Evolutionary conservation across 1,140 invertebrate genomes (phyloP).

Genomic region (Bombus impatiens): DNA sequence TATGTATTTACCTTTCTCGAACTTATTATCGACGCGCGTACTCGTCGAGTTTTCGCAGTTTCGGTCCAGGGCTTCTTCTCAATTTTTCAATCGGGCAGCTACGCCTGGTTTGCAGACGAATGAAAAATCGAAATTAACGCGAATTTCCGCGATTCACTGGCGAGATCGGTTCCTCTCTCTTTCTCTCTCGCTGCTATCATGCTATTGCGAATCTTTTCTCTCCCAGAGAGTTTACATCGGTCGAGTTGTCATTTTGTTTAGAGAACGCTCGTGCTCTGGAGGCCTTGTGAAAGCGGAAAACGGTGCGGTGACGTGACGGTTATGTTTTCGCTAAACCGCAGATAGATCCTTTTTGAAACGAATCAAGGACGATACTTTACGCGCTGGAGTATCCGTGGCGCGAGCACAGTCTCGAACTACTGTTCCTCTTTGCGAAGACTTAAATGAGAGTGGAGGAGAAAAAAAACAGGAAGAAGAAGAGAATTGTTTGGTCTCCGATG

Average conservation of each 20-base stretch:
- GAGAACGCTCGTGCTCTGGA: not conserved
- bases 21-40: conserved; percentile 18
- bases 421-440: not conserved
- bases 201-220: too few relatives aligned
- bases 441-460: not conserved
- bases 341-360: not conserved
- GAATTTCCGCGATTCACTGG: too few relatives aligned
- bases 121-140: too few relatives aligned
- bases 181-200: too few relatives aligned
- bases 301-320: not conserved
- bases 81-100: not conserved
- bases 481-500: not conserved
- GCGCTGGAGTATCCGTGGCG: not conserved
- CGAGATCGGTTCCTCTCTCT: too few relatives aligned
- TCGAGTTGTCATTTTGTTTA: conserved; percentile 12
- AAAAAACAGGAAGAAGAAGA: too few relatives aligned
- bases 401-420: not conserved
- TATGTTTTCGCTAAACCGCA: too few relatives aligned
- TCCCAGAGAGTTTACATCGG: not conserved
- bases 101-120: too few relatives aligned
- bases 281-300: not conserved
- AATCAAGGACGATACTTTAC: conserved; percentile 10
- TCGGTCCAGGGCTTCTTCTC: not conserved
- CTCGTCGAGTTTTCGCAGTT: not conserved
- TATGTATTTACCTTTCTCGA: conserved; percentile 40